Base-by-base conservation (phyloP, 2,797 vertebrate species). In the Chiroxiphia lanceolata region DNA sequence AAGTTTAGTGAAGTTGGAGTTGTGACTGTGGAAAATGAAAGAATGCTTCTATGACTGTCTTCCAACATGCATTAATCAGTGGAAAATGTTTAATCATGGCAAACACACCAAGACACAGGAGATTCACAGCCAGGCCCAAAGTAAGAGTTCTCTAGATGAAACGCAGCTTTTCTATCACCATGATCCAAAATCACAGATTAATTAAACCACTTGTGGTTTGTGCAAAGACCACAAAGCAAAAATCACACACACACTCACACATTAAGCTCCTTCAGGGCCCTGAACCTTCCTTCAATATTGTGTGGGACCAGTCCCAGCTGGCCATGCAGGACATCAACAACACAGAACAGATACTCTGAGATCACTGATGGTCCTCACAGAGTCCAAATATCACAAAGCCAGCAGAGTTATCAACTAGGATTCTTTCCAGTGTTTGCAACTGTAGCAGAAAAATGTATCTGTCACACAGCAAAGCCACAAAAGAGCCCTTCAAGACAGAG, bases 1-100 rank as follows among this genome's bases (percentile, higher is more conserved):
- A 90, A 93, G 79, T 95, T 92, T 29, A 93, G 84, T 86, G 85
- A 56, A 64, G 79, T 61, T 87, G 42, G 65, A 93, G 53, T n/a
- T 93, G 76, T 89, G 64, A 61, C 75, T 68, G 82, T 86, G 72
- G 91, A 95, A 96, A 93, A 88, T 14, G 54, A 64, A 95, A 82
- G 92, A 85, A 87, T 74, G 83, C 27, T 45, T 57, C 40, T 63
- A 17, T 26, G 94, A 85, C 45, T 69, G 38, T 19, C 76, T 91
- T 94, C 84, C 91, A 96, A 25, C 40, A 56, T 1, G 76, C 76
- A 75, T 61, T 65, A 40, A 92, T 27, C 76, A 75, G 72, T 84
- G 94, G 95, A 93, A 96, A 97, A 92, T 61, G 67, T 95, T 89
- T 78, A 68, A 92, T 87, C 81, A 33, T 27, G 53, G 71, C 82